These are phyloP conservation scores for Hypercompe scribonia DNA, from an alignment of 2,888 invertebrate genomes.

Conservation along the genomic window DNA sequence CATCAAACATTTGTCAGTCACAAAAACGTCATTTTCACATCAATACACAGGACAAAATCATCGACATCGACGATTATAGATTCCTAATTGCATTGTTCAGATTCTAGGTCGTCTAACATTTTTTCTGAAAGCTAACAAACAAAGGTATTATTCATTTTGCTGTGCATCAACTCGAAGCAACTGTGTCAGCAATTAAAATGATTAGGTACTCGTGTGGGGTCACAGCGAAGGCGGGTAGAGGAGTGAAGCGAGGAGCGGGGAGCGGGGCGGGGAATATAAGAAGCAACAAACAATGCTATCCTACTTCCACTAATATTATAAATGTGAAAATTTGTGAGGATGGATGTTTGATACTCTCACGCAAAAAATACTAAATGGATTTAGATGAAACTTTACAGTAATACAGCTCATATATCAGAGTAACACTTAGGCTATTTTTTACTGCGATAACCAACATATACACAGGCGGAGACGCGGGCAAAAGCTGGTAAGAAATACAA, in stretches of 20 bases:
- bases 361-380: too few relatives aligned
- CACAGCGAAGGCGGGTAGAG: constrained; percentile 49
- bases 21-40: constrained; percentile 42
- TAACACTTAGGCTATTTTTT: too few relatives aligned
- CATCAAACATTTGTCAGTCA: constrained; percentile 4
- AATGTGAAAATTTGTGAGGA: too few relatives aligned
- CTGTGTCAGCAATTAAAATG: constrained; percentile 82
- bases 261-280: background rate
- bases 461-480: too few relatives aligned
- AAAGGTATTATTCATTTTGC: constrained; percentile 75
- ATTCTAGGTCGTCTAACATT: constrained; percentile 71
- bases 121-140: constrained; percentile 62
- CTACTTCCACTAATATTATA: too few relatives aligned
- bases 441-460: too few relatives aligned
- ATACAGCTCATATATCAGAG: too few relatives aligned
- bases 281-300: too few relatives aligned
- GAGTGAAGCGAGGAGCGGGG: constrained; percentile 42
- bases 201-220: constrained; percentile 65
- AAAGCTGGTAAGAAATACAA: too few relatives aligned
- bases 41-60: constrained; percentile 49
- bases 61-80: constrained; percentile 55
- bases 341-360: too few relatives aligned
- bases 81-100: constrained; percentile 67
- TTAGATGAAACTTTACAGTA: too few relatives aligned
- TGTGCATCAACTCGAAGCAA: constrained; percentile 73